Conservation (phyloP, 2,888 invertebrate species). For the Lomographa bimaculata region DNA sequence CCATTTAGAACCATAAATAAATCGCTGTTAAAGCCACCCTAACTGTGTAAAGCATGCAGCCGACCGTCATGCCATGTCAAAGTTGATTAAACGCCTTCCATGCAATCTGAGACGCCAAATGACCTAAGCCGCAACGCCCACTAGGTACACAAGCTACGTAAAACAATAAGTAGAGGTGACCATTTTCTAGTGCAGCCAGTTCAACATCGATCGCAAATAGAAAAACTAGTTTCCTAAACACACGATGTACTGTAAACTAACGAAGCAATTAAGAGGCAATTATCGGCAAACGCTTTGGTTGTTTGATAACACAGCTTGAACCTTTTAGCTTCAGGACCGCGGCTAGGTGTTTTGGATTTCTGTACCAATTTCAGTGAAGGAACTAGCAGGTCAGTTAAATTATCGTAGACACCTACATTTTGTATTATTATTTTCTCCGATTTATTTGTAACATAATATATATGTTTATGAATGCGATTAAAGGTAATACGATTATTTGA, state of each 20-base stretch:
- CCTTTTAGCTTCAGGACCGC: slow-evolving; percentile 10
- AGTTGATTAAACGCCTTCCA: slow-evolving; percentile 36
- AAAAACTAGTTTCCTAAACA: slow-evolving; percentile 29
- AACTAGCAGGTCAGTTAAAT: slow-evolving; percentile 3
- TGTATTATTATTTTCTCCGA: no score
- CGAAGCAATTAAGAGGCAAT: slow-evolving; percentile 63
- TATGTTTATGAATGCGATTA: no score
- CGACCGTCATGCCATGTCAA: slow-evolving; percentile 27
- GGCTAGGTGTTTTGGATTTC: slow-evolving; percentile 13
- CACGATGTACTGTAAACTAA: slow-evolving; percentile 43
- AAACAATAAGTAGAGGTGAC: neutral
- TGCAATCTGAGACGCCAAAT: slow-evolving; percentile 29
- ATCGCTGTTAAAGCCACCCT: slow-evolving; percentile 20
- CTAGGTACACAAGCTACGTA: slow-evolving; percentile 14
- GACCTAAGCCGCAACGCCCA: slow-evolving; percentile 29
- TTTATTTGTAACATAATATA: no score
- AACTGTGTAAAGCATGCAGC: slow-evolving; percentile 25
- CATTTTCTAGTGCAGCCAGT: neutral
- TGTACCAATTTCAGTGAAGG: slow-evolving; percentile 1
- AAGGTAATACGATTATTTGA: no score
- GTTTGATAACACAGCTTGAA: slow-evolving; percentile 43
- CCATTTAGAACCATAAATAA: no score
- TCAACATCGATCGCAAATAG: slow-evolving; percentile 16
- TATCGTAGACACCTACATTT: no score
- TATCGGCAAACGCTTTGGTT: slow-evolving; percentile 55